Percentiles rank a stretch among this genome's conserved stretches.
phyloP scores from a whole-genome alignment of 2,113 vertebrate genomes.

The Toxostoma redivivum region DNA sequence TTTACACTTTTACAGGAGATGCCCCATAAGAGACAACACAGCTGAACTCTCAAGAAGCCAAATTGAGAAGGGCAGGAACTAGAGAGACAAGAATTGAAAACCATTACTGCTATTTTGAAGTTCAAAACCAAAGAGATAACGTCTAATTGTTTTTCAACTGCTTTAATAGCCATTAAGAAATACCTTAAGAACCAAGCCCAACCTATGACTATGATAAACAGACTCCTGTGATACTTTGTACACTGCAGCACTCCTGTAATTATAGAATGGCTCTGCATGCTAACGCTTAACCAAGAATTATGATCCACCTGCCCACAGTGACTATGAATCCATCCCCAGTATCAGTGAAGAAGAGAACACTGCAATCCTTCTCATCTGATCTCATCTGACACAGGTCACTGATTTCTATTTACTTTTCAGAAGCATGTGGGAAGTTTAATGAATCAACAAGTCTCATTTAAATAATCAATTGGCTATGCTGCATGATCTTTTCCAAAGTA shows the following conservation, averaged over 20 bases:
- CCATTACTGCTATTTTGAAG: neutral
- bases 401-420: neutral
- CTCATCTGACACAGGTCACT: neutral
- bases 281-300: neutral
- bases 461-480: neutral
- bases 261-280: neutral
- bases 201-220: neutral
- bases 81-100: neutral
- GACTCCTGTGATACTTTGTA: neutral
- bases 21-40: neutral
- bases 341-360: neutral
- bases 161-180: neutral
- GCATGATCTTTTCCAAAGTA: neutral
- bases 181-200: neutral
- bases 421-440: neutral
- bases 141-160: neutral
- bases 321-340: neutral
- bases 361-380: neutral
- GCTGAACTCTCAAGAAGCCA: neutral
- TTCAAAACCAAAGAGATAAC: neutral
- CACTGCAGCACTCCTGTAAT: neutral
- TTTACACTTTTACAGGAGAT: neutral
- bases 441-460: neutral
- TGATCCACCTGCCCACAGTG: neutral
- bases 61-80: neutral